Percentiles rank a stretch among this genome's conserved stretches.
Evolutionary conservation across 2,113 vertebrate species (phyloP).

Genomic region (Sander vitreus): DNA sequence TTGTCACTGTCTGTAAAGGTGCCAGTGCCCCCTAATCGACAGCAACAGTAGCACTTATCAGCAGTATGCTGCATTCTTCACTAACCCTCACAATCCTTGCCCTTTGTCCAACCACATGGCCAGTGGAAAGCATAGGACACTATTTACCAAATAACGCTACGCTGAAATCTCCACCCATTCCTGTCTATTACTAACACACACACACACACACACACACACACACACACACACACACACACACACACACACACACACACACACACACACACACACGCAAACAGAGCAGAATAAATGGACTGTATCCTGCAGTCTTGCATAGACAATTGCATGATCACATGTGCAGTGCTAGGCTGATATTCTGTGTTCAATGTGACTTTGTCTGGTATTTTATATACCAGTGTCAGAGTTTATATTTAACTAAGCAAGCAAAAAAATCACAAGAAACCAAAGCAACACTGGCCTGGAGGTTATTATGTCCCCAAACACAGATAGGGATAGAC

Average conservation of each 20-base stretch:
- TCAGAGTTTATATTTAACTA: constrained; percentile 78
- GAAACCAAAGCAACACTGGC: constrained; percentile 23
- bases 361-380: constrained; percentile 76
- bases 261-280: constrained; percentile 48
- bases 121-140: too few species aligned
- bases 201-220: background rate
- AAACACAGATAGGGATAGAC: constrained; percentile 36
- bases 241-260: background rate
- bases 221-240: constrained; percentile 15
- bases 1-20: constrained; percentile 24
- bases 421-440: background rate
- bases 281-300: constrained; percentile 67
- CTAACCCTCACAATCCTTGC: constrained; percentile 63
- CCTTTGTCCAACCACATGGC: too few species aligned
- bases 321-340: constrained; percentile 71
- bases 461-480: constrained; percentile 34
- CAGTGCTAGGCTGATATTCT: constrained; percentile 41
- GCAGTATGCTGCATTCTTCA: constrained; percentile 69
- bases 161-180: constrained; percentile 43
- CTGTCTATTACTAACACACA: constrained; percentile 17
- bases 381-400: too few species aligned
- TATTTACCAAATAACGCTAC: background rate
- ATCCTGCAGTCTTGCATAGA: constrained; percentile 64
- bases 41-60: constrained; percentile 41
- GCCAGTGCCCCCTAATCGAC: constrained; percentile 13